Base-by-base conservation (phyloP, 2,797 vertebrate species). In the Acrossocheilus fasciatus region DNA sequence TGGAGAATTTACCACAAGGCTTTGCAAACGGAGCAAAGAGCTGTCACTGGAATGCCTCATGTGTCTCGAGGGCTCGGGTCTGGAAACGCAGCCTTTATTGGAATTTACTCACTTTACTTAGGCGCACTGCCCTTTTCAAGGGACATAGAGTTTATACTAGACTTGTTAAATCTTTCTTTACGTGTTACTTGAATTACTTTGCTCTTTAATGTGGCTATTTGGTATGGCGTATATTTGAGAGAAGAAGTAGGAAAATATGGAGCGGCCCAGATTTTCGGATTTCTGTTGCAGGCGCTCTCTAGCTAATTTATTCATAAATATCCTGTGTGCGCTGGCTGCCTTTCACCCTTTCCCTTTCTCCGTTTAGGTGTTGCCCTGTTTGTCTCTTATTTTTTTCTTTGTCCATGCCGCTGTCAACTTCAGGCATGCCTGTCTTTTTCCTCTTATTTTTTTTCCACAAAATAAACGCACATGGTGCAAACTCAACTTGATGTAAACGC, bases 71-170 rank as follows among this genome's bases (percentile, higher is more conserved):
- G 88, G 90, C 89, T 89, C 84, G 87, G 90, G 77, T 93, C 92
- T 94, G 93, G 92, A 94, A 94, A 93, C 66, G 78, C 39, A 73
- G 92, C 86, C 92, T 94, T 94, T 92, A 93, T 93, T 94, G 91
- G 91, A 93, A 86, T 89, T 39, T 64, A 84, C 84, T 92, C 86
- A 89, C 92, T 94, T 93, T 93, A 82, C 89, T 93, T 91, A 91
- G 93, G 93, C 92, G 88, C 68, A 8, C 77, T 90, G 92, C 90
- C 91, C 90, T 90, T 91, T 90, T 92, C 90, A 90, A 92, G 88
- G 78, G 91, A 89, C 86, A 88, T 89, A 89, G 92, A 92, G 80
- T 91, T 91, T 91, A 90, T 92, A 82, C 90, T 82, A 69, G 26
- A 82, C 91, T 93, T 92, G 90, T 93, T 93, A 94, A 94, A 93